A percentile compares a stretch with the other conserved stretches of the same genome.
Conservation (phyloP, 1,140 invertebrate species). For the Drosophila serrata region DNA sequence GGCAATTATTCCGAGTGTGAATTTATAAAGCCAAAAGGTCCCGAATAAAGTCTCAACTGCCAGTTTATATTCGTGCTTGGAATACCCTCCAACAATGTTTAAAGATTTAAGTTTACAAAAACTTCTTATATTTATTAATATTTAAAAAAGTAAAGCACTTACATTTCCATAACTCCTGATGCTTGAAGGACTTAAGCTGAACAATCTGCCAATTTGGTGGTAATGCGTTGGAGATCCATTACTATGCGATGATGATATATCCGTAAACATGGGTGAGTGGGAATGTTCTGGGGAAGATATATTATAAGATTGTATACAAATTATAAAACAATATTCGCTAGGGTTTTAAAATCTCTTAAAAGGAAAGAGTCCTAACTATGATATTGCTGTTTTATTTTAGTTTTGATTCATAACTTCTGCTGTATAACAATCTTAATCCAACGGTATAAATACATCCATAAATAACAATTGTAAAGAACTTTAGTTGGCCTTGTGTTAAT, state of each 20-base stretch:
- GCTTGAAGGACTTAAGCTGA: slow-evolving; percentile 77
- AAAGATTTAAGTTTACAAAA: neutral
- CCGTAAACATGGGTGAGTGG: slow-evolving; percentile 76
- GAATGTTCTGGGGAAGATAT: slow-evolving; percentile 59
- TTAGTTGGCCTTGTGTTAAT: slow-evolving; percentile 6
- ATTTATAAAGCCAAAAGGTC: slow-evolving; percentile 21
- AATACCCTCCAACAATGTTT: neutral
- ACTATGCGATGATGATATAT: slow-evolving; percentile 62
- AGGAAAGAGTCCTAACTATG: no score
- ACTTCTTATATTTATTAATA: neutral
- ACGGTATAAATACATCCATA: no score
- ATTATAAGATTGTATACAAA: neutral
- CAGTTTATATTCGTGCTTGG: neutral
- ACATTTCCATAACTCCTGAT: slow-evolving; percentile 81
- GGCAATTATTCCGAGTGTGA: slow-evolving; percentile 52
- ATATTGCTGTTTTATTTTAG: no score
- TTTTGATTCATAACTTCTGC: no score
- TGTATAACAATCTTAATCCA: no score
- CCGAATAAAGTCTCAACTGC: neutral
- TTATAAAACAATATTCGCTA: neutral
- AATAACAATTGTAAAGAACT: neutral
- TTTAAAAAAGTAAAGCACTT: slow-evolving; percentile 43
- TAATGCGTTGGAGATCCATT: slow-evolving; percentile 74
- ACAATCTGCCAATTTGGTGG: slow-evolving; percentile 72
- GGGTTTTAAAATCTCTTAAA: neutral